phyloP scores from a whole-genome alignment of 2,797 vertebrate species.

The Enteromius argenteus region DNA sequence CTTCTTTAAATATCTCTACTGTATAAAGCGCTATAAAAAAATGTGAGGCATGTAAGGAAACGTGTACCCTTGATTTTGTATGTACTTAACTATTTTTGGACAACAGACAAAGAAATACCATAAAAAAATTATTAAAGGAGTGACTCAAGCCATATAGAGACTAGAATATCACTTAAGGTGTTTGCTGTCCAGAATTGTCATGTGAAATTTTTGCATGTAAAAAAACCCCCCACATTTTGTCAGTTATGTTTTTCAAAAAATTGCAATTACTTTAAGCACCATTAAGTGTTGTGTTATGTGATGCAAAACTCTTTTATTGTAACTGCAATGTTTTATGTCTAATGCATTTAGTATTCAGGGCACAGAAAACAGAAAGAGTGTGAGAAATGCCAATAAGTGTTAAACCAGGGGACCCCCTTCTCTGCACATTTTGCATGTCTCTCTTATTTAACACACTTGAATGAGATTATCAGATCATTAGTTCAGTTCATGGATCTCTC shows the following conservation, averaged over 20 bases:
- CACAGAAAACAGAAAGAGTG: neutral
- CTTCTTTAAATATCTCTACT: neutral
- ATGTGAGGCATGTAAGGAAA: neutral
- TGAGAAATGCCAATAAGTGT: neutral
- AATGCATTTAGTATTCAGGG: neutral
- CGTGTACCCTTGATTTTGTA: neutral
- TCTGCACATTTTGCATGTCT: too few relatives aligned
- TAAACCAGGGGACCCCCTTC: too few relatives aligned
- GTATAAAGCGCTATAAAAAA: neutral
- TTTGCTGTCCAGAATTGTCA: too few relatives aligned
- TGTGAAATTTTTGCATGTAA: too few relatives aligned
- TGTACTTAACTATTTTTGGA: neutral
- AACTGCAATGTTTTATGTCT: neutral
- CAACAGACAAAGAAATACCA: neutral
- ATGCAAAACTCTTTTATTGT: neutral
- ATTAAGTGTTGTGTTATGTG: neutral
- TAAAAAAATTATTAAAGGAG: neutral
- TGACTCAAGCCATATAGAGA: neutral
- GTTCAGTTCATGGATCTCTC: too few relatives aligned
- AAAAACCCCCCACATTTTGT: too few relatives aligned
- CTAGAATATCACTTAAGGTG: neutral
- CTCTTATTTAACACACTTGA: too few relatives aligned
- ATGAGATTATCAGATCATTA: too few relatives aligned
- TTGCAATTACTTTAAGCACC: neutral
- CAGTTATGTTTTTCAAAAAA: too few relatives aligned